Base-by-base conservation (phyloP, 2,113 vertebrate genomes). In the Eolophus roseicapilla region DNA sequence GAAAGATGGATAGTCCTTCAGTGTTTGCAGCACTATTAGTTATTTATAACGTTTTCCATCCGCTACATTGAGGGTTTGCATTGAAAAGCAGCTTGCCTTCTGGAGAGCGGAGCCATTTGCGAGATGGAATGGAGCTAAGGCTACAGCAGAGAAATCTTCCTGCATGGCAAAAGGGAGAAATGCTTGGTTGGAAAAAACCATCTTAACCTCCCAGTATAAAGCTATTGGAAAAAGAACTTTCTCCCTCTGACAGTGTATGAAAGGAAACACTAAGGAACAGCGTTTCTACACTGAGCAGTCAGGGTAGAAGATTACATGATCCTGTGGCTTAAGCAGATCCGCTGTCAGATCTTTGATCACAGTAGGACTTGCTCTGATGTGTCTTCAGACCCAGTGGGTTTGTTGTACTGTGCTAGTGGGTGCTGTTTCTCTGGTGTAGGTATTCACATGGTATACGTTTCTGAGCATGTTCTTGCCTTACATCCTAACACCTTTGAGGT, bases 1-100 rank as follows among this genome's bases (percentile, higher is more conserved):
- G 90, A 79, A 86, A 93, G 96, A 95, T 63, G 81, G 74, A 94
- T 95, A 6, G 23, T 78, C 60, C 68, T 75, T 39, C 95, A 83
- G 60, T 75, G 60, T 92, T 96, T 94, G 93, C 4, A 11, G 53
- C 77, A 43, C 59, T 67, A 44, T 95, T 91, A 94, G 85, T 95
- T 96, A 93, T 96, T 96, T 94, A 94, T 92, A 83, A 91, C 88
- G 78, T 77, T 90, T 92, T 96, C 78, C 79, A 91, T 91, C 68
- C 67, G 25, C 83, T 94, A 63, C 41, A 28, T 1, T 57, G 84
- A 88, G 80, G 50, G 73, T 74, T 92, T 92, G 50, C 62, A 33
- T 31, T 86, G 91, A 83, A 92, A 79, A 90, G 46, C 80, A 64
- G 29, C 92, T 82, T 69, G 76, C 55, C 20, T 49, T 74, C 74